These are phyloP conservation scores for Ceratotherium simum DNA, from an alignment of 2,113 vertebrate genomes.

Conservation along the genomic window DNA sequence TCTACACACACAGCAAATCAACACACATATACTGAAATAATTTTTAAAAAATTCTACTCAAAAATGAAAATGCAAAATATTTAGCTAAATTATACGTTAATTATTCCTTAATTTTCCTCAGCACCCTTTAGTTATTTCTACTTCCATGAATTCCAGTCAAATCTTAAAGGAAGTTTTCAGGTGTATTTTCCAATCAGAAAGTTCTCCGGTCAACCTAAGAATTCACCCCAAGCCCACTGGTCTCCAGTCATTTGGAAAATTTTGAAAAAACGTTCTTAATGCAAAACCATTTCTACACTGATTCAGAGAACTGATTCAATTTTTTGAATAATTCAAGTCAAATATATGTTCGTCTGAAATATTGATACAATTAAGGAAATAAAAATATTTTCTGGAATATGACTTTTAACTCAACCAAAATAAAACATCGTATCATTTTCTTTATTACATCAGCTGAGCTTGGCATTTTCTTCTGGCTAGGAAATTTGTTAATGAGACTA, in stretches of 20 bases:
- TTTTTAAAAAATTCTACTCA: conserved; percentile 8
- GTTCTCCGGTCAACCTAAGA: background rate
- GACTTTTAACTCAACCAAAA: conserved; percentile 28
- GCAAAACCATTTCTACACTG: background rate
- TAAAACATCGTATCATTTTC: background rate
- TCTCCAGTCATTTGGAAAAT: background rate
- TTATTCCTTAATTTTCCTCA: background rate
- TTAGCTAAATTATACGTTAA: conserved; percentile 10
- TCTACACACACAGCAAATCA: background rate
- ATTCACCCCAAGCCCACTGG: background rate
- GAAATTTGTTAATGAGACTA: background rate
- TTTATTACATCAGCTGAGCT: conserved; percentile 14
- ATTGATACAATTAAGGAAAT: conserved; percentile 30
- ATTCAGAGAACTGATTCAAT: conserved; percentile 36
- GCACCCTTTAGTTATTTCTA: background rate
- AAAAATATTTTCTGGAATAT: conserved; percentile 43
- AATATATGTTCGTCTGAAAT: conserved; percentile 41
- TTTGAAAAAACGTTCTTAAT: background rate
- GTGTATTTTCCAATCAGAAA: background rate
- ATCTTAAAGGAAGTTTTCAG: conserved; percentile 4
- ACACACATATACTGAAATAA: background rate
- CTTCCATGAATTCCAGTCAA: background rate
- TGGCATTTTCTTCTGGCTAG: conserved; percentile 37
- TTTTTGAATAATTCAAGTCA: conserved; percentile 37
- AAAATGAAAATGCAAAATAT: conserved; percentile 34